Evolutionary conservation across 2,113 vertebrate genomes (phyloP), one percentile per base, ranked within the genome.

Genomic region (Pterocles gutturalis): DNA sequence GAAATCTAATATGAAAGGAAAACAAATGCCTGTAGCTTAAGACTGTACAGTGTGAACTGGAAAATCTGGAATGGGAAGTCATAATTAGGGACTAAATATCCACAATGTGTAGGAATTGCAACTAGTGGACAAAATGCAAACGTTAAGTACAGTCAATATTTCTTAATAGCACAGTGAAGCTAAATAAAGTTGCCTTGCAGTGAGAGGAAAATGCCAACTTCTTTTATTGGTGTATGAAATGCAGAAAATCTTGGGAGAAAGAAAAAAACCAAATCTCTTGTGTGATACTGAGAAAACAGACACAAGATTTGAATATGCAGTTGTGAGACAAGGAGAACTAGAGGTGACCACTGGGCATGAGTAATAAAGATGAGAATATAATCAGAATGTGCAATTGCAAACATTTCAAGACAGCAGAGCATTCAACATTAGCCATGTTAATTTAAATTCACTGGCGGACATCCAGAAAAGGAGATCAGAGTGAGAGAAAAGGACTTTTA

Each of bases 381-480:
- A 81, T 84, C 48, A 82, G 45, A 88, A 43, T 22, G 17, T 38
- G 18, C 34, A 70, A 67, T 8, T 36, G 26, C 48, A 87, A 93
- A 65, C 9, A 64, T 91, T 94, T 64, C 19, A 87, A 92, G 48
- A 60, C 72, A 87, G 36, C 36, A 61, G 51, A 72, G 49, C 70
- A 49, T 78, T 75, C 55, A 84, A 43, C 29, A 60, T 76, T 91
- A 87, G 17, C 26, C 17, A 55, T 31, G 33, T 61, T 89, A 83
- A 73, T 80, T 57, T 90, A 77, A 93, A 71, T 88, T 95, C 60
- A 66, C 61, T 80, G 77, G 38, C 88, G 33, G 8, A 57, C 34
- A 55, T 86, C 66, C 75, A 92, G 66, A 69, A 94, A 92, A 90
- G 33, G 38, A 70, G 28, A 83, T 88, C 62, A 89, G 73, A 85